A percentile compares a stretch with the other conserved stretches of the same genome.
These are phyloP conservation scores for Chelmon rostratus DNA, from an alignment of 2,797 vertebrate genomes.

Conservation along the genomic window DNA sequence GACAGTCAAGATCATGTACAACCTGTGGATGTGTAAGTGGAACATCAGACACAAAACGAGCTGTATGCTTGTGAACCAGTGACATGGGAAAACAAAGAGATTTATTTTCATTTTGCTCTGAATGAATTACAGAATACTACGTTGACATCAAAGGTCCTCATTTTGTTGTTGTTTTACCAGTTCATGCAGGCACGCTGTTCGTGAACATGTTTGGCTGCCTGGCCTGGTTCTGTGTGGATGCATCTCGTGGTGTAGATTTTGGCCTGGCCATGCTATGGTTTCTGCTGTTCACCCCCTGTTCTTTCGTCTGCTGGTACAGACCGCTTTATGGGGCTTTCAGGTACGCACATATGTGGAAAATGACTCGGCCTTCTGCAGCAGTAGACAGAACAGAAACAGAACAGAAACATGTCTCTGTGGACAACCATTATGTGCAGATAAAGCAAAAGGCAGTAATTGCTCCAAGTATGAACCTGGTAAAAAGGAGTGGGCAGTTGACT, in stretches of 20 bases:
- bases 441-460: background rate
- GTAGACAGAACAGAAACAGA: background rate
- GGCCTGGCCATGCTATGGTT: slow-evolving; percentile 99
- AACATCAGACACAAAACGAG: background rate
- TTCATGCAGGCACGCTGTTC: slow-evolving; percentile 96
- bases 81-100: background rate
- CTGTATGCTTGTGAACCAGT: background rate
- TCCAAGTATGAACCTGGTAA: background rate
- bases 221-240: slow-evolving; percentile 97
- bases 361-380: background rate
- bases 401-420: background rate
- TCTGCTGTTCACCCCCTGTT: slow-evolving; percentile 94
- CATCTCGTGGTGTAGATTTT: slow-evolving; percentile 93
- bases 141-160: background rate
- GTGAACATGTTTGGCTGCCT: slow-evolving; percentile 99
- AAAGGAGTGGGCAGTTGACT: background rate
- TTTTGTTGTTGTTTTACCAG: slow-evolving; percentile 77
- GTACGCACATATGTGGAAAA: slow-evolving; percentile 79
- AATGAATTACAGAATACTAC: no score
- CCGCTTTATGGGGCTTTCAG: slow-evolving; percentile 99
- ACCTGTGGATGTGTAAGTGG: slow-evolving; percentile 99
- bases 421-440: background rate
- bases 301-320: slow-evolving; percentile 98
- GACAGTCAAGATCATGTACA: slow-evolving; percentile 99
- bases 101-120: background rate